Conservation (phyloP, 2,888 invertebrate genomes). For the Zygothrica quintamaculata region DNA sequence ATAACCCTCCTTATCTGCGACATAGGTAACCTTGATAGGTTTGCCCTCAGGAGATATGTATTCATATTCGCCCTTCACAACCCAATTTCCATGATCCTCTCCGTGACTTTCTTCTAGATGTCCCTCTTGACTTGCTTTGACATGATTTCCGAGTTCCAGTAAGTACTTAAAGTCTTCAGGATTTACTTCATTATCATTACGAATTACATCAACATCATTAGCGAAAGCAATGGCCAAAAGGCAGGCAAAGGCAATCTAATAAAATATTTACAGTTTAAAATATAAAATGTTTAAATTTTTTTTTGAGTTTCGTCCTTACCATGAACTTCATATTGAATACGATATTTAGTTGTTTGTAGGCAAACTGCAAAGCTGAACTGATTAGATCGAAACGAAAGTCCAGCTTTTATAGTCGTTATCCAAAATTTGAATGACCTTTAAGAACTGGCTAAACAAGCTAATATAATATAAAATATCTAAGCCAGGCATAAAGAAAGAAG, state of each 20-base stretch:
- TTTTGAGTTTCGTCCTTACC: slow-evolving; percentile 54
- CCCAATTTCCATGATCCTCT: slow-evolving; percentile 59
- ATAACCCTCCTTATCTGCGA: slow-evolving; percentile 76
- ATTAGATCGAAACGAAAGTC: slow-evolving; percentile 18
- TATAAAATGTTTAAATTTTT: no score
- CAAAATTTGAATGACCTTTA: slow-evolving; percentile 35
- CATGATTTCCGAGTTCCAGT: slow-evolving; percentile 30
- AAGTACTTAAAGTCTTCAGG: slow-evolving; percentile 69
- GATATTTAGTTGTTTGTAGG: slow-evolving; percentile 35
- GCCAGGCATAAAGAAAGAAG: no score
- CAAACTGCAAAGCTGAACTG: slow-evolving; percentile 59
- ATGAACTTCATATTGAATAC: slow-evolving; percentile 72
- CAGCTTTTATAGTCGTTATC: slow-evolving; percentile 53
- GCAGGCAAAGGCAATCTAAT: slow-evolving; percentile 78
- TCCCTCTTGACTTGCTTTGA: neutral
- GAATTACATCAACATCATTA: slow-evolving; percentile 42
- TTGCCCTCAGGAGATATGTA: slow-evolving; percentile 74
- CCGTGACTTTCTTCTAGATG: neutral
- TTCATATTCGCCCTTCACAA: slow-evolving; percentile 65
- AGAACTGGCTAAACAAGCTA: slow-evolving; percentile 30
- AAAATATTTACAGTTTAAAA: neutral
- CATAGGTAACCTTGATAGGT: slow-evolving; percentile 63
- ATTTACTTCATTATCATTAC: slow-evolving; percentile 67
- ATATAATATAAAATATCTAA: no score
- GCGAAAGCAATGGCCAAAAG: slow-evolving; percentile 71